Base-by-base conservation (phyloP, 2,888 invertebrate genomes). In the Eristalis pertinax region DNA sequence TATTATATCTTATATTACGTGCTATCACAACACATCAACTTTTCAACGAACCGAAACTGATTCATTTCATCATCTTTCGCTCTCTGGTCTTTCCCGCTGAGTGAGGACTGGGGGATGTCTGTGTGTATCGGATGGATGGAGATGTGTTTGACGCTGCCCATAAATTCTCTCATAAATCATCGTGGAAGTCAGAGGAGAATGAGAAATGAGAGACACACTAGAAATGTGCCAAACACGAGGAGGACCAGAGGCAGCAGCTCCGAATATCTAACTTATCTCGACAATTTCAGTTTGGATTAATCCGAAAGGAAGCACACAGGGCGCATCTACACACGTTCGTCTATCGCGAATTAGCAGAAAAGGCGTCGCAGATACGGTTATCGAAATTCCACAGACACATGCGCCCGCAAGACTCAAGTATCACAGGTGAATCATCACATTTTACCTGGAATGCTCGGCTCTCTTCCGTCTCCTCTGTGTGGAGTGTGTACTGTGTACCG, bases 381-480 rank as follows among this genome's bases (percentile, higher is more conserved):
- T 38, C 58, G 24, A 72, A 69, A 50, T 35, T 32, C 29, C 22
- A 50, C 15, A 35, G 67, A 68, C 26, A 68, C 43, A 38, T 19
- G 60, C 8, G 35, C 50, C 26, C 58, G 41, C 56, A 64, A 58
- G n/a, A 41, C 19, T 29, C 64, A 15, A 10, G 15, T 43, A 8
- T 22, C 72, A 58, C 81, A 77, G 81, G 85, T 85, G 85, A 85
- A 81, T 85, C 85, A 85, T 69, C 29, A 11, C 43, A 60, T 38
- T 80, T 77, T 85, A 81, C 68, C 85, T 85, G 73, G 85, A 85
- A 85, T 64, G 43, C 56, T 68, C 56, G 38, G 43, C 56, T 65
- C 11, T 65, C 22, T 26, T 10, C 68, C 60, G 24, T 41, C 67
- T 69, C 11, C 13, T 43, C 41, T 26, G 10, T n/a, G 60, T n/a